A percentile compares a stretch with the other conserved stretches of the same genome.
phyloP scores from a whole-genome alignment of 2,888 invertebrate species.

The Diogma glabrata region DNA sequence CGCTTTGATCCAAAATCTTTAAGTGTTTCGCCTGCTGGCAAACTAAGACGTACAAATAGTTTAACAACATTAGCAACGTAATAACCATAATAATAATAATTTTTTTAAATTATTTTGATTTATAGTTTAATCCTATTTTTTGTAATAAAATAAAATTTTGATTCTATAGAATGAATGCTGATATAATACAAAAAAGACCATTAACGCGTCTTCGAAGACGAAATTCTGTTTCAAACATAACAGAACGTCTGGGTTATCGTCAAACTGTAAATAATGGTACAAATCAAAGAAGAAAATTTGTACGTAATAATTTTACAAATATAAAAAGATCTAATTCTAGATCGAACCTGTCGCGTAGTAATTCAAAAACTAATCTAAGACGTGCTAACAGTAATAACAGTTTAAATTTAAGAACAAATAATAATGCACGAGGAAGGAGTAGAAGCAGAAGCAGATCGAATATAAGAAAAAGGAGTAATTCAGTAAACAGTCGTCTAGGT shows the following conservation, averaged over 20 bases:
- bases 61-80: conserved; percentile 35
- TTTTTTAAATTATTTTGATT: conserved; percentile 3
- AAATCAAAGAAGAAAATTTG: background rate
- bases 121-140: conserved; percentile 16
- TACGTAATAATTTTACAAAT: conserved; percentile 8
- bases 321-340: background rate
- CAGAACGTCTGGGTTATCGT: conserved; percentile 26
- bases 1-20: conserved; percentile 29
- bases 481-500: conserved; percentile 15
- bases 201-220: conserved; percentile 24
- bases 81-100: conserved; percentile 19
- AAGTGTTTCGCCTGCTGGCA: conserved; percentile 32
- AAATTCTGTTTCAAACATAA: conserved; percentile 25
- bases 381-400: conserved; percentile 13
- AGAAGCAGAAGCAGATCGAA: background rate
- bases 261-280: conserved; percentile 20
- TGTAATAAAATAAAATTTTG: conserved; percentile 16
- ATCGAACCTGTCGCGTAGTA: conserved; percentile 11
- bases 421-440: background rate
- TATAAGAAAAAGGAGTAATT: conserved; percentile 10
- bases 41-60: conserved; percentile 31
- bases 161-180: conserved; percentile 34
- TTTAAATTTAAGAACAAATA: background rate
- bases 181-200: conserved; percentile 23
- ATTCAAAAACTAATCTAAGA: conserved; percentile 15